phyloP scores from a whole-genome alignment of 2,888 invertebrate species.

The Brenthis ino region DNA sequence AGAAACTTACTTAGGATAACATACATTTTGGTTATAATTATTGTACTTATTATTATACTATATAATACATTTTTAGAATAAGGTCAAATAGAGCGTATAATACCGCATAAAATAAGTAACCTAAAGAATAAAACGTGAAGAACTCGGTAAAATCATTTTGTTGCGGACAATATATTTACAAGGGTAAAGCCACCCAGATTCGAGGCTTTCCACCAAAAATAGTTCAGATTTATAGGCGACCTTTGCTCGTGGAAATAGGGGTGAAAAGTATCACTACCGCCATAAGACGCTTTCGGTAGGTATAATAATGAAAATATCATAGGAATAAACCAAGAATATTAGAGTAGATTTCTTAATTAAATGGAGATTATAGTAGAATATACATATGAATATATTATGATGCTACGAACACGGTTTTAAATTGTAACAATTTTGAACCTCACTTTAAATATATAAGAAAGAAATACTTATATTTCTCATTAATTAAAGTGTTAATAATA shows the following conservation, averaged over 20 bases:
- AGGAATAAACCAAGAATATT: background rate
- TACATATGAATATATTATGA: too few relatives aligned
- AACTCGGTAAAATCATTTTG: constrained; percentile 16
- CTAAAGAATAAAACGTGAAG: constrained; percentile 18
- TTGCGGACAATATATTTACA: constrained; percentile 14
- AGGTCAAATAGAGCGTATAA: constrained; percentile 1
- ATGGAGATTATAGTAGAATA: too few relatives aligned
- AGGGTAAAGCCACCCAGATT: constrained; percentile 15
- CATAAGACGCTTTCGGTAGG: constrained; percentile 8
- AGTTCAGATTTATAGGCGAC: constrained; percentile 48
- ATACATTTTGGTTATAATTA: too few relatives aligned
- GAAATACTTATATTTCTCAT: too few relatives aligned
- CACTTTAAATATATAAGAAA: too few relatives aligned
- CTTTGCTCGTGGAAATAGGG: constrained; percentile 41
- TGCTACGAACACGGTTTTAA: too few relatives aligned
- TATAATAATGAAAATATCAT: constrained; percentile 7
- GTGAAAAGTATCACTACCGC: constrained; percentile 33
- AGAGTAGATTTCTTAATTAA: background rate
- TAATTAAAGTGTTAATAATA: too few relatives aligned
- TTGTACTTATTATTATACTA: too few relatives aligned
- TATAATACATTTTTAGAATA: too few relatives aligned
- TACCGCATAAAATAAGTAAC: constrained; percentile 7
- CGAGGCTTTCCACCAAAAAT: constrained; percentile 47
- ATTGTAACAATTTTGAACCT: too few relatives aligned
- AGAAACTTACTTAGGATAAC: too few relatives aligned